phyloP scores from a whole-genome alignment of 2,797 vertebrate genomes.

The Helarctos malayanus region DNA sequence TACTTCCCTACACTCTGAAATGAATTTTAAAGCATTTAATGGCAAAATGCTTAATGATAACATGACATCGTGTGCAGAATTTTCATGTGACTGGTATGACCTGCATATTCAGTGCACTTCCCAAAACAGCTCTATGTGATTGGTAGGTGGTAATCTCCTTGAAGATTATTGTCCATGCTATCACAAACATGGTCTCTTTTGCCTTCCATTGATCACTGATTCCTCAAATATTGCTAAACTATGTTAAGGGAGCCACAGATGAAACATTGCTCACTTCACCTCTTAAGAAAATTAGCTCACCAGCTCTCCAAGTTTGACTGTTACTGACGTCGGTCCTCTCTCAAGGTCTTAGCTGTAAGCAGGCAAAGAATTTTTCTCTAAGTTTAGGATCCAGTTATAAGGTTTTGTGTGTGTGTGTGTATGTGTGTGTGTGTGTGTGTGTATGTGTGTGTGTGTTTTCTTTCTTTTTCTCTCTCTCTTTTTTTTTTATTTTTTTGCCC shows the following conservation, averaged over 20 bases:
- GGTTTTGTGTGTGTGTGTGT: neutral
- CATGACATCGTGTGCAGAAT: neutral
- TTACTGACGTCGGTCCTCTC: neutral
- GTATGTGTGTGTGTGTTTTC: neutral
- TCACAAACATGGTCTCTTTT: neutral
- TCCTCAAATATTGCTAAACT: neutral
- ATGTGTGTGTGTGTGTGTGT: neutral
- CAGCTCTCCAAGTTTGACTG: neutral
- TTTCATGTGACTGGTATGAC: neutral
- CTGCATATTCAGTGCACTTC: neutral
- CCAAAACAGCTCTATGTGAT: neutral
- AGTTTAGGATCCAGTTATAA: neutral
- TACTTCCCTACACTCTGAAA: neutral
- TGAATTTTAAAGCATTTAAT: neutral
- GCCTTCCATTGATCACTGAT: neutral
- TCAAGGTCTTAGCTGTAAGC: neutral
- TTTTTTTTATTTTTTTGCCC: neutral
- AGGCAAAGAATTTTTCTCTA: neutral
- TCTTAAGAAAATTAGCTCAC: constrained; percentile 33
- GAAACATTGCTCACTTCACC: neutral
- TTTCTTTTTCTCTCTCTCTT: neutral
- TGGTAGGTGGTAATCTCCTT: neutral
- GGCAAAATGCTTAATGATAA: neutral
- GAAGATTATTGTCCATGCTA: neutral
- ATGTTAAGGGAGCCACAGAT: neutral